Percentiles rank a stretch among this genome's conserved stretches.
These are phyloP conservation scores for Drosophila azteca DNA, from an alignment of 1,140 invertebrate species.

Conservation along the genomic window DNA sequence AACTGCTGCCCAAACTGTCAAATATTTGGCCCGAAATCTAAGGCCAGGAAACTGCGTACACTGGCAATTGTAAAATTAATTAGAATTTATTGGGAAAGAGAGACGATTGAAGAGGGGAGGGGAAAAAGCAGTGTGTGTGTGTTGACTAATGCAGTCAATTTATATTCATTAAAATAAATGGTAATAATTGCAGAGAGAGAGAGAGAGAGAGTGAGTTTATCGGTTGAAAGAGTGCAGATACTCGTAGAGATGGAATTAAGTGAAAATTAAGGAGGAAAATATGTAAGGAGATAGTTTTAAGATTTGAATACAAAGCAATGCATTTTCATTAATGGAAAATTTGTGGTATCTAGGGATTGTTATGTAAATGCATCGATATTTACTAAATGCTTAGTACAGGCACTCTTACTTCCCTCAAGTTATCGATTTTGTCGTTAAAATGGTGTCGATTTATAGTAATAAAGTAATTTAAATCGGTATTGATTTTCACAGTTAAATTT, in stretches of 20 bases:
- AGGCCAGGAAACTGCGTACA: slow-evolving; percentile 29
- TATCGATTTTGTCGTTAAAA: too few species aligned
- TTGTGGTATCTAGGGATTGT: too few species aligned
- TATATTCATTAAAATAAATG: slow-evolving; percentile 70
- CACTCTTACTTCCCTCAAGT: too few species aligned
- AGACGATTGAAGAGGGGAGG: neutral
- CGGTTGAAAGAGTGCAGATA: neutral
- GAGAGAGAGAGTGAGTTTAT: neutral
- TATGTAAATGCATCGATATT: too few species aligned
- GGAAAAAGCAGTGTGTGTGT: neutral
- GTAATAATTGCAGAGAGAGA: slow-evolving; percentile 1
- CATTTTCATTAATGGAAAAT: too few species aligned
- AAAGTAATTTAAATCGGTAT: too few species aligned
- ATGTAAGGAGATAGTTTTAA: too few species aligned
- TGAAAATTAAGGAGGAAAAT: neutral
- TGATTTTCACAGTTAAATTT: too few species aligned
- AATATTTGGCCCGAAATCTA: slow-evolving; percentile 68
- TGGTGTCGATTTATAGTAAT: too few species aligned
- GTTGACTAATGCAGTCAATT: slow-evolving; percentile 65
- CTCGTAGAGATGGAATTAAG: neutral
- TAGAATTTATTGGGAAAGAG: slow-evolving; percentile 59
- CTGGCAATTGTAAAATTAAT: slow-evolving; percentile 70
- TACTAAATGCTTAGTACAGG: too few species aligned
- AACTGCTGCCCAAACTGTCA: slow-evolving; percentile 60
- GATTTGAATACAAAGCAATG: too few species aligned